Evolutionary conservation across 2,113 vertebrate species (phyloP).

Genomic region (Australoheros scitulus): DNA sequence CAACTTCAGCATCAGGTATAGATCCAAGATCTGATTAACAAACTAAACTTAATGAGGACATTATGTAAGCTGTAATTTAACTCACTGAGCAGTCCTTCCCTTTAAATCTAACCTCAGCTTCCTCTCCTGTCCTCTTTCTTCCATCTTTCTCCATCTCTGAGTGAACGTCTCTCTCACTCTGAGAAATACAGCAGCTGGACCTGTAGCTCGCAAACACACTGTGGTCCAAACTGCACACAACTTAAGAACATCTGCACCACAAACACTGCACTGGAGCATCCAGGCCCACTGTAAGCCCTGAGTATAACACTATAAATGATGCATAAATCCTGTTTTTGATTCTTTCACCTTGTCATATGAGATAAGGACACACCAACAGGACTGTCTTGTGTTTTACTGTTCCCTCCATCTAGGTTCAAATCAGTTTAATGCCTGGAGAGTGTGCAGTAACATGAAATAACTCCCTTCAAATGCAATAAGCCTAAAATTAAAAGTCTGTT

Average conservation of each 20-base stretch:
- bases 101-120: background rate
- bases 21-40: background rate
- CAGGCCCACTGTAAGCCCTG: background rate
- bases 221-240: no score
- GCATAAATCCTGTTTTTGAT: background rate
- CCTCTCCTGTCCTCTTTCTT: background rate
- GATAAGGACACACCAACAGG: no score
- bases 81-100: background rate
- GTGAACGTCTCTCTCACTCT: no score
- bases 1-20: background rate
- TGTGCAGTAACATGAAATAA: no score
- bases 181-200: no score
- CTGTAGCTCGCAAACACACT: no score
- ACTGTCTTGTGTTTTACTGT: no score
- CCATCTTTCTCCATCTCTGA: no score
- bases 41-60: background rate
- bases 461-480: no score
- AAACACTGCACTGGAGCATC: background rate
- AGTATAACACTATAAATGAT: background rate
- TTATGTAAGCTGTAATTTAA: background rate
- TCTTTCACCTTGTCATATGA: background rate
- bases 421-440: no score
- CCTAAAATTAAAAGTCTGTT: background rate
- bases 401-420: no score
- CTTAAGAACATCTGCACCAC: fast-evolving